Conservation (phyloP, 2,113 vertebrate species). For the Hyla sarda region DNA sequence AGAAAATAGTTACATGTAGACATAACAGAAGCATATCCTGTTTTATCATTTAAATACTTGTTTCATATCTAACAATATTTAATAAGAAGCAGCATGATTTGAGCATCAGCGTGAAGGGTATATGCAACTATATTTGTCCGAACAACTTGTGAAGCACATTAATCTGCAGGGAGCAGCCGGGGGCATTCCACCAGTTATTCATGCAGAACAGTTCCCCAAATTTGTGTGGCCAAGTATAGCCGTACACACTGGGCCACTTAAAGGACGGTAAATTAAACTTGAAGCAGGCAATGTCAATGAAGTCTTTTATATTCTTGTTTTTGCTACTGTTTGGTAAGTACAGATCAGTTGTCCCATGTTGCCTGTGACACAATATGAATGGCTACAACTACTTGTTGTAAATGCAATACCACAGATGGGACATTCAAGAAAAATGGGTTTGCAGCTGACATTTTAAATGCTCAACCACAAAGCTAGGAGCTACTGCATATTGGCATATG, state of each 20-base stretch:
- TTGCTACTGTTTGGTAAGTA: no score
- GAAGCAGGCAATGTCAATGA: not conserved
- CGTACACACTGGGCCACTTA: not conserved
- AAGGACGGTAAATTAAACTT: not conserved
- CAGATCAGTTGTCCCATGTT: no score
- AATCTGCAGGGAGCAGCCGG: slow-evolving; percentile 38
- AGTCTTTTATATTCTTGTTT: not conserved
- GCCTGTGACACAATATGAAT: no score
- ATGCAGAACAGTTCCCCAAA: slow-evolving; percentile 13
- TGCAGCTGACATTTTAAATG: no score
- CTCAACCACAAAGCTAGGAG: no score
- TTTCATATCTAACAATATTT: not conserved
- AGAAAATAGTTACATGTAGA: not conserved
- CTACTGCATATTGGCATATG: no score
- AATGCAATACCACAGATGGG: no score
- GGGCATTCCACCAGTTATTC: slow-evolving; percentile 40
- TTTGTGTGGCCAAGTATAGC: slow-evolving; percentile 23
- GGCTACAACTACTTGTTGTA: no score
- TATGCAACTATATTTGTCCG: slow-evolving; percentile 33
- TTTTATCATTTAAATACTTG: not conserved
- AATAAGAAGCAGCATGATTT: slow-evolving; percentile 12
- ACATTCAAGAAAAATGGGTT: no score
- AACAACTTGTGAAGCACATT: slow-evolving; percentile 18
- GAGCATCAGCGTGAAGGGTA: not conserved
- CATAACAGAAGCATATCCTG: not conserved